A percentile compares a stretch with the other conserved stretches of the same genome.
phyloP scores from a whole-genome alignment of 53 echinoderm and acorn worm species.

The Temnopleurus reevesii region DNA sequence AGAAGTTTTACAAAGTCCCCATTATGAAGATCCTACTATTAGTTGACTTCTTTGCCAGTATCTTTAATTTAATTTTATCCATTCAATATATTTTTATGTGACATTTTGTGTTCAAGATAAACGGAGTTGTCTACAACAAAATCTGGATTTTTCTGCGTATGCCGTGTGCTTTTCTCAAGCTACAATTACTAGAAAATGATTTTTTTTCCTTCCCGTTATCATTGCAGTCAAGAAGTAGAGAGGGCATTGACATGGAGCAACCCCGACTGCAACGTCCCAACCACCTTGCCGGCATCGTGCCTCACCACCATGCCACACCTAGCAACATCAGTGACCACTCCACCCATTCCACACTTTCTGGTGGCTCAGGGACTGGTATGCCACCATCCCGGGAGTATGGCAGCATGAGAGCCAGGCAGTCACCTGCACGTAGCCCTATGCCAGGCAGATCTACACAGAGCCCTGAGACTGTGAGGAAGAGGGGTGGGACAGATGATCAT shows the following conservation, averaged over 20 bases:
- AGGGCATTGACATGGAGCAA: constrained; percentile 54
- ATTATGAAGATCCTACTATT: too few relatives aligned
- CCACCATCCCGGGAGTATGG: constrained; percentile 49
- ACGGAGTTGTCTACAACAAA: too few relatives aligned
- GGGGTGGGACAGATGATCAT: constrained; percentile 56
- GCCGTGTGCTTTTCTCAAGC: not conserved
- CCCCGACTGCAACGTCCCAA: constrained; percentile 47
- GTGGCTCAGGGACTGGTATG: constrained; percentile 68
- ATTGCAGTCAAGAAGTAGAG: constrained; percentile 37
- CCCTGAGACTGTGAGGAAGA: constrained; percentile 52
- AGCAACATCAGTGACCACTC: constrained; percentile 92
- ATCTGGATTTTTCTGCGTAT: too few relatives aligned
- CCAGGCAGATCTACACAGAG: constrained; percentile 50
- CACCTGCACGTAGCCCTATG: constrained; percentile 61
- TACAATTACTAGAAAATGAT: not conserved
- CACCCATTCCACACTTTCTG: constrained; percentile 82
- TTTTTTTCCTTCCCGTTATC: not conserved
- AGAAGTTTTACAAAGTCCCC: too few relatives aligned
- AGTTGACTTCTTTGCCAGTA: too few relatives aligned
- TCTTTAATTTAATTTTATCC: too few relatives aligned
- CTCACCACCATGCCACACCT: constrained; percentile 69
- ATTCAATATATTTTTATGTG: too few relatives aligned
- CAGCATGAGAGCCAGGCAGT: constrained; percentile 64
- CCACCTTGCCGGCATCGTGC: constrained; percentile 67
- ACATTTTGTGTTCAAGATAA: too few relatives aligned